phyloP scores from a whole-genome alignment of 2,113 vertebrate genomes.

The Neodon shergylaensis region DNA sequence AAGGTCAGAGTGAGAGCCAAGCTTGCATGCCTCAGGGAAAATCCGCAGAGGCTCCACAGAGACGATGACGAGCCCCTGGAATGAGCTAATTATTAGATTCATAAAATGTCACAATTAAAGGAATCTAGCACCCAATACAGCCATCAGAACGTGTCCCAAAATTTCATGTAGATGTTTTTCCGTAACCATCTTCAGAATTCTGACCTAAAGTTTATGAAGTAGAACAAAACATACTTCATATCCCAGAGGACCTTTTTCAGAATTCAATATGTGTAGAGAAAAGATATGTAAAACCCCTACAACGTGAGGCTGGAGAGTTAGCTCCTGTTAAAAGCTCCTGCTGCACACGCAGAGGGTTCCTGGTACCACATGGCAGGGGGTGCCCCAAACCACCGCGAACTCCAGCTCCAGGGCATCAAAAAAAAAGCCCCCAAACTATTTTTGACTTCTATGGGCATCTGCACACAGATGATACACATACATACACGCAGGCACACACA shows the following conservation, averaged over 20 bases:
- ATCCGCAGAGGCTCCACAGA: background rate
- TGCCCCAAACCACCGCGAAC: background rate
- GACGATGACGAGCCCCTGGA: background rate
- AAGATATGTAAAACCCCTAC: conserved; percentile 38
- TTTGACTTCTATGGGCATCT: background rate
- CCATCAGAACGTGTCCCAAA: conserved; percentile 50
- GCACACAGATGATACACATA: background rate
- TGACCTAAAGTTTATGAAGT: conserved; percentile 59
- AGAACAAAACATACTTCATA: too few species aligned
- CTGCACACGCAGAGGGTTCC: background rate
- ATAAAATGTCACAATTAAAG: conserved; percentile 42
- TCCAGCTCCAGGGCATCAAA: background rate
- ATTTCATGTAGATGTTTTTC: background rate
- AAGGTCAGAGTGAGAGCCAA: conserved; percentile 26
- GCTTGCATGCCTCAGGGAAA: conserved; percentile 38
- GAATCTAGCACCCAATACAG: background rate
- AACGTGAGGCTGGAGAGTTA: background rate
- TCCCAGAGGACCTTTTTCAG: background rate
- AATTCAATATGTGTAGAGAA: conserved; percentile 36
- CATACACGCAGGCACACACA: background rate
- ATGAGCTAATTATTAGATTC: background rate
- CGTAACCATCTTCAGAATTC: conserved; percentile 31
- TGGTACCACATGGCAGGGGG: background rate
- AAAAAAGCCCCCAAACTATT: background rate
- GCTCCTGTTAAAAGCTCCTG: background rate